Evolutionary conservation across 37 sponge, comb jelly and placozoan species (phyloP).

Genomic region (Amphimedon queenslandica): DNA sequence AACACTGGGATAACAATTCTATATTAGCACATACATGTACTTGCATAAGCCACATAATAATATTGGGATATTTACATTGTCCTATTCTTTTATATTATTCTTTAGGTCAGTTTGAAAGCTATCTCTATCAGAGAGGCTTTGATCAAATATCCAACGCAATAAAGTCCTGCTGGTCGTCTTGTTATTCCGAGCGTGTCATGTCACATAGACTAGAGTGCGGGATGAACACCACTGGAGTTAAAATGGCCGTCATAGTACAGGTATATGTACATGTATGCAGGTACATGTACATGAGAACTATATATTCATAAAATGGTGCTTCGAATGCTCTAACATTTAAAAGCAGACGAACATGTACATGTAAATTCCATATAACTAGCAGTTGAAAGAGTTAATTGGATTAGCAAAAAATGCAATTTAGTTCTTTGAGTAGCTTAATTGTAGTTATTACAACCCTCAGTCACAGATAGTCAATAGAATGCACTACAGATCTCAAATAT

Average conservation of each 20-base stretch:
- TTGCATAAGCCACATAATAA: neutral
- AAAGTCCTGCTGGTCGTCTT: slow-evolving; percentile 76
- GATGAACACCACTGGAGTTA: slow-evolving; percentile 37
- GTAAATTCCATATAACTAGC: no score
- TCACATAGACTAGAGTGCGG: slow-evolving; percentile 63
- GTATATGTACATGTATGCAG: slow-evolving; percentile 27
- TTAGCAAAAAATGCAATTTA: no score
- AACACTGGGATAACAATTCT: no score
- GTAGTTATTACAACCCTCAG: no score
- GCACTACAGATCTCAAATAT: neutral
- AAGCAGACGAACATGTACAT: no score
- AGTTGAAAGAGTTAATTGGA: no score
- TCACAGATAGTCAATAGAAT: neutral
- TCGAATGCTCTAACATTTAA: no score
- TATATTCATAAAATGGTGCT: no score
- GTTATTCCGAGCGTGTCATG: slow-evolving; percentile 84
- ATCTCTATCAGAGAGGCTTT: slow-evolving; percentile 68
- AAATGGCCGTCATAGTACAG: slow-evolving; percentile 86
- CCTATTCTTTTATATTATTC: neutral
- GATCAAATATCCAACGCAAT: slow-evolving; percentile 37
- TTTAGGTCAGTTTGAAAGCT: slow-evolving; percentile 86
- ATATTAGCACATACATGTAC: no score
- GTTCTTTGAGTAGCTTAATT: no score
- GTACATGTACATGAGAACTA: no score
- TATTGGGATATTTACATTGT: neutral